These are phyloP conservation scores for Hippoglossus hippoglossus DNA, from an alignment of 2,797 vertebrate genomes.

Conservation along the genomic window DNA sequence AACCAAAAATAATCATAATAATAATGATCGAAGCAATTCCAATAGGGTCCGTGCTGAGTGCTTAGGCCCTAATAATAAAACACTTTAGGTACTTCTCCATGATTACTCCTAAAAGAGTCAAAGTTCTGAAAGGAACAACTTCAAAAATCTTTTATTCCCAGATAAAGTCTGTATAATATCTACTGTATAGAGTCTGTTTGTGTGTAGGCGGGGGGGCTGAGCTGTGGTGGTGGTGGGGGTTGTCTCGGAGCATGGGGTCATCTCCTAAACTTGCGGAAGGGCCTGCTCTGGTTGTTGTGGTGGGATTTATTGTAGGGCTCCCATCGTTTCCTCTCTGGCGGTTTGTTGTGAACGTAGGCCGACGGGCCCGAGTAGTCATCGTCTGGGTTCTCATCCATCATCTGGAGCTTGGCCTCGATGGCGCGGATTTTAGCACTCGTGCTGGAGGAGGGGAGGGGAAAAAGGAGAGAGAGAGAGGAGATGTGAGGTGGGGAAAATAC, in stretches of 20 bases:
- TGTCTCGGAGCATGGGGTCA: slow-evolving; percentile 76
- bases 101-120: slow-evolving; percentile 40
- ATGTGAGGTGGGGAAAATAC: slow-evolving; percentile 27
- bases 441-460: slow-evolving; percentile 66
- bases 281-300: slow-evolving; percentile 79
- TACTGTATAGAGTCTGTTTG: slow-evolving; percentile 40
- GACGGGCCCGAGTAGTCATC: slow-evolving; percentile 91
- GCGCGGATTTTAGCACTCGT: slow-evolving; percentile 97
- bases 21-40: too few relatives aligned
- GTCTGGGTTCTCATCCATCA: slow-evolving; percentile 98
- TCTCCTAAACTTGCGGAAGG: slow-evolving; percentile 84
- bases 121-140: slow-evolving; percentile 20
- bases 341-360: slow-evolving; percentile 95
- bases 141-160: slow-evolving; percentile 40
- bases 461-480: background rate
- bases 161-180: slow-evolving; percentile 43
- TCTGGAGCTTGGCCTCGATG: slow-evolving; percentile 98
- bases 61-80: background rate
- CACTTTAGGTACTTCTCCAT: slow-evolving; percentile 17
- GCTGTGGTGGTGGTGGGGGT: slow-evolving; percentile 13
- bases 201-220: slow-evolving; percentile 34
- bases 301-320: slow-evolving; percentile 90
- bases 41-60: background rate
- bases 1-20: slow-evolving; percentile 13
- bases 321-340: slow-evolving; percentile 94